These are phyloP conservation scores for Oreochromis mossambicus DNA, from an alignment of 2,797 vertebrate species.

Conservation along the genomic window DNA sequence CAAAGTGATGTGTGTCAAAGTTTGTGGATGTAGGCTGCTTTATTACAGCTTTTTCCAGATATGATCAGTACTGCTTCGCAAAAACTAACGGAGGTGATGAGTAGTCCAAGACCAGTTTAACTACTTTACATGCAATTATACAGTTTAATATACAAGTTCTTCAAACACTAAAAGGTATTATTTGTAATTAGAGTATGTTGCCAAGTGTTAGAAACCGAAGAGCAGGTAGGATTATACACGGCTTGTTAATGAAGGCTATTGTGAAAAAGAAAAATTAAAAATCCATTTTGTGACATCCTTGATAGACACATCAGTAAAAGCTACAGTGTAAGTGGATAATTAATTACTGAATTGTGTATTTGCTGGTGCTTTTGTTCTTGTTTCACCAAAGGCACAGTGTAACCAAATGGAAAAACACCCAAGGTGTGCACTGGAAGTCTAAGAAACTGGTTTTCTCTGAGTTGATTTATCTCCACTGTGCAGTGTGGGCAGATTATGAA, in stretches of 20 bases:
- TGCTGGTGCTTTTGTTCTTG: neutral
- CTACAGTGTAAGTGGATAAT: neutral
- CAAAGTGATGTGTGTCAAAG: neutral
- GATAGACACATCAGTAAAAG: neutral
- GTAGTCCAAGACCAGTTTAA: neutral
- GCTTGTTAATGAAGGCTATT: neutral
- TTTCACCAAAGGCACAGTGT: neutral
- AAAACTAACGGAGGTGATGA: neutral
- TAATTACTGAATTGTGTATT: neutral
- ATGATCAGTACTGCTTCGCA: neutral
- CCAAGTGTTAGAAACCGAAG: neutral
- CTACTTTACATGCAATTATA: fast-evolving
- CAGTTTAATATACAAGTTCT: neutral
- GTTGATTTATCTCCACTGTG: conserved; percentile 34
- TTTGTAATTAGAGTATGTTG: neutral
- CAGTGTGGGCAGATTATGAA: conserved; percentile 27
- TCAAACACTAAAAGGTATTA: neutral
- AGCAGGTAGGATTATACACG: neutral
- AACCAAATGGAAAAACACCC: neutral
- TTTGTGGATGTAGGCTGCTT: neutral
- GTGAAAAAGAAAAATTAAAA: neutral
- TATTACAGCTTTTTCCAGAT: neutral
- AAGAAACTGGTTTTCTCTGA: conserved; percentile 34
- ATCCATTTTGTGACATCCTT: neutral
- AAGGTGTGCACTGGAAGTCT: conserved; percentile 1